These are phyloP conservation scores for Epinephelus moara DNA, from an alignment of 2,113 vertebrate species.

Conservation along the genomic window DNA sequence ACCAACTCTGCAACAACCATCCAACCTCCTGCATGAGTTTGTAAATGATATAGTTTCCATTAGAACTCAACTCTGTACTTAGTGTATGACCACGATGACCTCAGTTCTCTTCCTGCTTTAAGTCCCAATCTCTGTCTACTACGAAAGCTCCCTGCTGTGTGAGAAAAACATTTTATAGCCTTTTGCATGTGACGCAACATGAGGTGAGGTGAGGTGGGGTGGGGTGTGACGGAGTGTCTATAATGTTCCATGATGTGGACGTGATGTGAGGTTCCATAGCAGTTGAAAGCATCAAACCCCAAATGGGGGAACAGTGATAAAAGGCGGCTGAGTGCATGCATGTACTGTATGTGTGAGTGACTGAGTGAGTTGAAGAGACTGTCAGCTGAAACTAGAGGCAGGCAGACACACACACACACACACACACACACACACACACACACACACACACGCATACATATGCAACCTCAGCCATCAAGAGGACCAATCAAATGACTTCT, in stretches of 20 bases:
- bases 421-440: not conserved
- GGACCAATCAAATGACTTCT: not conserved
- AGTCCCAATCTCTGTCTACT: not conserved
- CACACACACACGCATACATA: not conserved
- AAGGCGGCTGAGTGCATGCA: conserved; percentile 14
- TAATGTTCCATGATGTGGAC: not conserved
- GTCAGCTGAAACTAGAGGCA: conserved; percentile 4
- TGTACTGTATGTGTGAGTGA: not conserved
- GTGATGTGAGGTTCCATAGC: not conserved
- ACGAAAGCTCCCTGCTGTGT: not conserved
- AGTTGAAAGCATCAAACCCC: conserved; percentile 1
- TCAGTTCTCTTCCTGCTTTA: not conserved
- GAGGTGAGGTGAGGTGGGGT: not conserved
- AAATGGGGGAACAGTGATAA: conserved; percentile 29
- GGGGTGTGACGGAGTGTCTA: not conserved
- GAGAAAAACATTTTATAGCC: not conserved
- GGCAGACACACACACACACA: not conserved
- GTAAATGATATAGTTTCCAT: not conserved
- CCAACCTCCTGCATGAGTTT: not conserved
- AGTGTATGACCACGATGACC: not conserved
- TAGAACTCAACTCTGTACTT: not conserved
- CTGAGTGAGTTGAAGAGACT: conserved; percentile 3
- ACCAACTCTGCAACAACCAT: not conserved
- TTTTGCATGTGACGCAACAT: not conserved
- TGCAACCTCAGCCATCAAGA: not conserved